Evolutionary conservation across 2,888 invertebrate genomes (phyloP).

Genomic region (Agonum fuliginosum): DNA sequence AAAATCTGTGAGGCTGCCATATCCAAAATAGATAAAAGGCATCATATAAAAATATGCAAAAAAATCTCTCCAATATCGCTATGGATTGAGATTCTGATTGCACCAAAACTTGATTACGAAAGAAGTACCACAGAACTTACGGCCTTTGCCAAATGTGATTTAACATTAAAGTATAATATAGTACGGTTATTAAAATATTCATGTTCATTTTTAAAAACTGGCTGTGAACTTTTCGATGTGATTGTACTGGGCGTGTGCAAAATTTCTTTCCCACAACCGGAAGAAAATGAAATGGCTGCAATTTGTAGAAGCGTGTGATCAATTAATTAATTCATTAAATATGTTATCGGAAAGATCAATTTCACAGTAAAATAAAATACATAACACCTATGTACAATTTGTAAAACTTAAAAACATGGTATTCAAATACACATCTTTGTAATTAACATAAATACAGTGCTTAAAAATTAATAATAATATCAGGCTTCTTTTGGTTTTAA

Average conservation of each 20-base stretch:
- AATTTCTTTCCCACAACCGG: constrained; percentile 45
- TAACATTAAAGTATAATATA: too few relatives aligned
- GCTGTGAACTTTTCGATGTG: background rate
- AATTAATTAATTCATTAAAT: constrained; percentile 23
- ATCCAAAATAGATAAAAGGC: too few relatives aligned
- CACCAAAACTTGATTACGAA: too few relatives aligned
- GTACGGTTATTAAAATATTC: too few relatives aligned
- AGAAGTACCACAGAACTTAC: too few relatives aligned
- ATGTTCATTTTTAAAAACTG: too few relatives aligned
- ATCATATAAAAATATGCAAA: too few relatives aligned
- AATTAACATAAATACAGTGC: constrained; percentile 56
- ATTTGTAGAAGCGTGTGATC: constrained; percentile 24
- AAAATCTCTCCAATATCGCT: too few relatives aligned
- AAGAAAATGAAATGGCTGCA: constrained; percentile 12
- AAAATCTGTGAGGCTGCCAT: too few relatives aligned
- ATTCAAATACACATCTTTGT: constrained; percentile 48
- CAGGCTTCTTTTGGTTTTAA: constrained; percentile 63
- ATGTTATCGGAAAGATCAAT: constrained; percentile 38
- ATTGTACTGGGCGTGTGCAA: constrained; percentile 6
- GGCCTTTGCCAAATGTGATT: too few relatives aligned
- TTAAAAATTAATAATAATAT: constrained; percentile 63
- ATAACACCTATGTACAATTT: constrained; percentile 51
- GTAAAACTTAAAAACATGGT: constrained; percentile 53
- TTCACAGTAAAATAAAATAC: constrained; percentile 47
- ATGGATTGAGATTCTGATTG: too few relatives aligned